Conservation (phyloP, 1,140 invertebrate species). For the Zaprionus davidi region DNA sequence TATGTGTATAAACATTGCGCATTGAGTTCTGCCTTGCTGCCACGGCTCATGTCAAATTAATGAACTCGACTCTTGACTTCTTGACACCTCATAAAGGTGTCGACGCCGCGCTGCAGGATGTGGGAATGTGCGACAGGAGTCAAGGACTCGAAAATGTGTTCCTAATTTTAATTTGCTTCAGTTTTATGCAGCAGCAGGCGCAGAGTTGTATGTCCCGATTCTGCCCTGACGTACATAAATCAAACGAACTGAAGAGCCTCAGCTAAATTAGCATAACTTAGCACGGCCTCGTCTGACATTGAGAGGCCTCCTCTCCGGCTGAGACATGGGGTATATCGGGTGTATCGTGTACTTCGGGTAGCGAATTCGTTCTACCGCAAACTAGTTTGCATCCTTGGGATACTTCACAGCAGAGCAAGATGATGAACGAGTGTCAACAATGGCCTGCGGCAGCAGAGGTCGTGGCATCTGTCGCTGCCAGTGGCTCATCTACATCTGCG, state of each 20-base stretch:
- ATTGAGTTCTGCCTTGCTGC: constrained; percentile 32
- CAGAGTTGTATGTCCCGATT: constrained; percentile 26
- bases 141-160: constrained; percentile 25
- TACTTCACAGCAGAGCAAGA: constrained; percentile 21
- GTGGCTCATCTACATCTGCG: constrained; percentile 47
- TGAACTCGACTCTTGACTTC: constrained; percentile 75
- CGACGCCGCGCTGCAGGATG: constrained; percentile 46
- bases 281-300: constrained; percentile 23
- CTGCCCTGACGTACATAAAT: constrained; percentile 62
- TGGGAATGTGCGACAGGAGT: constrained; percentile 42
- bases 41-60: constrained; percentile 77
- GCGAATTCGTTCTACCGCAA: constrained; percentile 67
- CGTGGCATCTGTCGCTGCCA: constrained; percentile 28
- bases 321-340: background rate
- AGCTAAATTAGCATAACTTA: constrained; percentile 69
- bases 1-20: constrained; percentile 69
- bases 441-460: constrained; percentile 17
- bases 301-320: constrained; percentile 1
- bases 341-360: constrained; percentile 1
- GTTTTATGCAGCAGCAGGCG: constrained; percentile 69
- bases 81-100: constrained; percentile 81
- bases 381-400: constrained; percentile 76
- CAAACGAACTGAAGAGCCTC: constrained; percentile 54
- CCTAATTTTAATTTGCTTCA: constrained; percentile 71
- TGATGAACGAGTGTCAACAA: constrained; percentile 58